Percentiles rank a stretch among this genome's conserved stretches.
Evolutionary conservation across 1,140 invertebrate species (phyloP).

Genomic region (Pseudachorutes palmiensis): DNA sequence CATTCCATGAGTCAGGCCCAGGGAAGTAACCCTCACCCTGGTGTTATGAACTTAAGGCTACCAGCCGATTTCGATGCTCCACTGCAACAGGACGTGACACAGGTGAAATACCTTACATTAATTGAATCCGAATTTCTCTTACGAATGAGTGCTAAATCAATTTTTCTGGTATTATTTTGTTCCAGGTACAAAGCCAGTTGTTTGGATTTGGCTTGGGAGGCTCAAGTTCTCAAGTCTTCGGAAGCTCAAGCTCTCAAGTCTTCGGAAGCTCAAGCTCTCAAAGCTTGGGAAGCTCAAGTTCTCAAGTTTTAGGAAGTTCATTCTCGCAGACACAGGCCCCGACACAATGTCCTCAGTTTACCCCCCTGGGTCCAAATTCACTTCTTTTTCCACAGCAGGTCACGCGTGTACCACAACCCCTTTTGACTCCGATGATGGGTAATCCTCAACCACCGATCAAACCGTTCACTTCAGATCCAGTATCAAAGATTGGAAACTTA

Average conservation of each 20-base stretch:
- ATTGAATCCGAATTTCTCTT: neutral
- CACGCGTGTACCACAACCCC: neutral
- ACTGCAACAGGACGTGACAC: neutral
- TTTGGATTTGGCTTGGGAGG: slow-evolving; percentile 1
- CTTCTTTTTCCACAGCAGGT: neutral
- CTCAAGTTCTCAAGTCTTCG: too few relatives aligned
- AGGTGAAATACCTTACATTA: too few relatives aligned
- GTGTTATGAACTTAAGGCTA: neutral
- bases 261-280: too few relatives aligned
- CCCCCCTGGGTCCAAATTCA: too few relatives aligned
- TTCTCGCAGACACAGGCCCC: too few relatives aligned
- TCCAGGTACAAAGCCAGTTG: slow-evolving; percentile 7
- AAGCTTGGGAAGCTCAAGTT: too few relatives aligned
- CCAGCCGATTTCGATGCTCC: too few relatives aligned
- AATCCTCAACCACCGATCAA: neutral
- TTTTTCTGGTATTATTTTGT: neutral
- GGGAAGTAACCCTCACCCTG: neutral
- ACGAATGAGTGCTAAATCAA: neutral
- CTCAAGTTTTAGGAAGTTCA: too few relatives aligned
- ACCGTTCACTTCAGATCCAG: neutral
- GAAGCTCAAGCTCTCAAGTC: too few relatives aligned
- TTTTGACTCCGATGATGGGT: neutral
- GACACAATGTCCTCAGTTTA: too few relatives aligned
- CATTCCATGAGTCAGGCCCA: neutral
- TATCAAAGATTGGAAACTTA: neutral